phyloP scores from a whole-genome alignment of 2,113 vertebrate species.

The Laticauda laticaudata region DNA sequence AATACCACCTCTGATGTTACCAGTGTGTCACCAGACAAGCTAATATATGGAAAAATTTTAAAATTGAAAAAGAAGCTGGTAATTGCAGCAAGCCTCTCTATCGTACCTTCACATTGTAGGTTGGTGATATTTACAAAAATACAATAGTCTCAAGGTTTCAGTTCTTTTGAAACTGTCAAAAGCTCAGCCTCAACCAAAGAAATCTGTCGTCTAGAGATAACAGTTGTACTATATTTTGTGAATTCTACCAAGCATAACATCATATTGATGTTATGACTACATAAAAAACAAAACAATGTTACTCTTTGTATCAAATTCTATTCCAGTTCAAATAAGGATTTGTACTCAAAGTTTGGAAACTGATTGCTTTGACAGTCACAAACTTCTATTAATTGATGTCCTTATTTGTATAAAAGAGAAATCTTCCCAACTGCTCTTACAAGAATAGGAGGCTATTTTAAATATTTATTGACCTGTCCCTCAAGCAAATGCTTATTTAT shows the following conservation, averaged over 20 bases:
- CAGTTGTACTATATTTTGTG: slow-evolving; percentile 19
- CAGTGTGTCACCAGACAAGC: neutral
- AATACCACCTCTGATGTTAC: neutral
- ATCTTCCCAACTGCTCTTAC: slow-evolving; percentile 46
- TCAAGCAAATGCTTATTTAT: slow-evolving; percentile 20
- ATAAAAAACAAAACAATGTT: slow-evolving; percentile 55
- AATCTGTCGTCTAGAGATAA: slow-evolving; percentile 38
- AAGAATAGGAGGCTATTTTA: slow-evolving; percentile 37
- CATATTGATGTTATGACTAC: slow-evolving; percentile 48
- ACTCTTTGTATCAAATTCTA: slow-evolving; percentile 45
- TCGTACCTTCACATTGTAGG: neutral
- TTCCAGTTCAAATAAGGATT: slow-evolving; percentile 56
- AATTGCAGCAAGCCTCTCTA: neutral
- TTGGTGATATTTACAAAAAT: slow-evolving; percentile 18
- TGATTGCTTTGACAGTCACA: slow-evolving; percentile 54
- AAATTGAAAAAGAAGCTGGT: neutral
- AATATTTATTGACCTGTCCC: slow-evolving; percentile 16
- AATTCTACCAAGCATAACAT: slow-evolving; percentile 47
- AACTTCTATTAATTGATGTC: slow-evolving; percentile 47
- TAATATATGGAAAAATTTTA: neutral
- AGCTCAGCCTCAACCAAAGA: slow-evolving; percentile 35
- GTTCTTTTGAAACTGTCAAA: slow-evolving; percentile 13
- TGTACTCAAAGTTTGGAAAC: slow-evolving; percentile 34
- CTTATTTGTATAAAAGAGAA: slow-evolving; percentile 25
- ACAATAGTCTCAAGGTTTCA: slow-evolving; percentile 21